Evolutionary conservation across 2,888 invertebrate species (phyloP).

Genomic region (Drosophila mimetica): DNA sequence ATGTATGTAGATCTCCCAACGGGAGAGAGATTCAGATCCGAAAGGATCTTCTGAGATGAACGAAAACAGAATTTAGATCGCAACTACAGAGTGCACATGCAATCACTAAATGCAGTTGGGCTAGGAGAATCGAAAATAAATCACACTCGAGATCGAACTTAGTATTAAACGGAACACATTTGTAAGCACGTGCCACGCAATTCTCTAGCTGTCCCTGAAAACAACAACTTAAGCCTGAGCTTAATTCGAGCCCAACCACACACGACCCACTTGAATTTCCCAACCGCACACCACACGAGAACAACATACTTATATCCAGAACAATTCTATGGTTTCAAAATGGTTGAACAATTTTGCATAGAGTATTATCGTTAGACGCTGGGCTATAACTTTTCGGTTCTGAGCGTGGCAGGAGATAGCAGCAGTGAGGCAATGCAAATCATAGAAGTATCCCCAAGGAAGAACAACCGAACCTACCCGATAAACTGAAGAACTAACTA

Average conservation of each 20-base stretch:
- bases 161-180: slow-evolving; percentile 34
- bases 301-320: slow-evolving; percentile 53
- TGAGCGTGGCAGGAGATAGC: slow-evolving; percentile 46
- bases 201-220: slow-evolving; percentile 17
- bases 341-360: slow-evolving; percentile 64
- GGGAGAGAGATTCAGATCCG: slow-evolving; percentile 15
- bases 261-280: slow-evolving; percentile 30
- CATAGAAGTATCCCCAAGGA: slow-evolving; percentile 68
- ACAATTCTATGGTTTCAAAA: slow-evolving; percentile 78
- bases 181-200: slow-evolving; percentile 20
- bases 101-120: slow-evolving; percentile 11
- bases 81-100: slow-evolving; percentile 28
- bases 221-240: slow-evolving; percentile 56
- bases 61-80: slow-evolving; percentile 28
- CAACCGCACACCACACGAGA: slow-evolving; percentile 41
- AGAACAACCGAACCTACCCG: slow-evolving; percentile 64
- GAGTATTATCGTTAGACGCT: slow-evolving; percentile 51
- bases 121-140: slow-evolving; percentile 3
- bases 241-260: slow-evolving; percentile 50
- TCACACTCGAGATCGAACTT: slow-evolving; percentile 25
- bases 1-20: background rate
- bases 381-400: slow-evolving; percentile 56
- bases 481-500: slow-evolving; percentile 51
- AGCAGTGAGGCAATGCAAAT: slow-evolving; percentile 51
- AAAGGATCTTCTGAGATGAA: slow-evolving; percentile 17